Conservation (phyloP, 2,113 vertebrate genomes). For the Protobothrops flavoviridis region DNA sequence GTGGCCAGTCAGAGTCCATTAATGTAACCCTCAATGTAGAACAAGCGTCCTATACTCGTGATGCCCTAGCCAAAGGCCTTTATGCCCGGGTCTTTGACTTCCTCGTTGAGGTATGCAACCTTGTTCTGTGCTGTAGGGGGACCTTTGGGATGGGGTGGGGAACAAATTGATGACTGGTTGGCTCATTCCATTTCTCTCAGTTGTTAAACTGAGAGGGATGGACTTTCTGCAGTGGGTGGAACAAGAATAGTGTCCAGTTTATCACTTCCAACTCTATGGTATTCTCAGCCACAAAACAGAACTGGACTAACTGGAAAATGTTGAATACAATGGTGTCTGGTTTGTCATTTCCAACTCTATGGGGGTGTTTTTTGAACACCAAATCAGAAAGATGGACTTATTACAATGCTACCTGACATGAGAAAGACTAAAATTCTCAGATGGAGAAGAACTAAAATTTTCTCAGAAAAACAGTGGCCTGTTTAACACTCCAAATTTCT, state of each 20-base stretch:
- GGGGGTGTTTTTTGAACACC: not conserved
- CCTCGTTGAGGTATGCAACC: slow-evolving; percentile 84
- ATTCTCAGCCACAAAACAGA: not conserved
- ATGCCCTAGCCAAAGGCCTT: slow-evolving; percentile 92
- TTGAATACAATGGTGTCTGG: not conserved
- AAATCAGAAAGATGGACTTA: not conserved
- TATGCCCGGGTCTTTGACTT: slow-evolving; percentile 91
- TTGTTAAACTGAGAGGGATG: not conserved
- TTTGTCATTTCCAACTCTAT: not conserved
- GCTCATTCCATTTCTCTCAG: not conserved
- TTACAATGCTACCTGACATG: not conserved
- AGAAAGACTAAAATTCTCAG: not conserved
- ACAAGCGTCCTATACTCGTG: slow-evolving; percentile 89
- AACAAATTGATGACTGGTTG: not conserved
- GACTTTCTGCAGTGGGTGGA: no score
- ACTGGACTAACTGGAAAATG: not conserved
- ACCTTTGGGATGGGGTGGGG: no score
- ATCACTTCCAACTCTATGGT: not conserved
- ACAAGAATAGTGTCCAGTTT: not conserved
- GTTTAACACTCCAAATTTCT: not conserved
- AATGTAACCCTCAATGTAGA: slow-evolving; percentile 92
- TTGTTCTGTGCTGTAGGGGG: not conserved
- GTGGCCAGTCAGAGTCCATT: slow-evolving; percentile 88
- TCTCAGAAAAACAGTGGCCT: not conserved
- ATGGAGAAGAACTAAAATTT: not conserved